Percentiles rank a stretch among this genome's conserved stretches.
phyloP scores from a whole-genome alignment of 2,113 vertebrate species.

The Sprattus sprattus region DNA sequence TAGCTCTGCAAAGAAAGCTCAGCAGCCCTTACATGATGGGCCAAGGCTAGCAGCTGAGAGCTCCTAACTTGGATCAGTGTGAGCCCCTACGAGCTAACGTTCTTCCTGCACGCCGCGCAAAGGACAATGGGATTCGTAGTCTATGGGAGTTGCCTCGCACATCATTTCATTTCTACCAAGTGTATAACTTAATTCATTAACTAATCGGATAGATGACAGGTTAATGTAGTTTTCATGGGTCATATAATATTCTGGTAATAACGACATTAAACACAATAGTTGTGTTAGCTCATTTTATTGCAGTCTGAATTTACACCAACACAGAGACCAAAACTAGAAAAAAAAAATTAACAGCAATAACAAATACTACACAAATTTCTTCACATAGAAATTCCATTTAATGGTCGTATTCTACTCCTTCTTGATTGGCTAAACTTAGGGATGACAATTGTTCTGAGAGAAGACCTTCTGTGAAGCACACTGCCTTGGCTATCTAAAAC shows the following conservation, averaged over 20 bases:
- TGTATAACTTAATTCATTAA: neutral
- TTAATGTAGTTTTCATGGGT: neutral
- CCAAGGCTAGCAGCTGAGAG: slow-evolving; percentile 87
- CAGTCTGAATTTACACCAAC: neutral
- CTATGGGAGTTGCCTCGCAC: neutral
- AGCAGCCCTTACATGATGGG: slow-evolving; percentile 90
- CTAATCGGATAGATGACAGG: neutral
- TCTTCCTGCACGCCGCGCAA: slow-evolving; percentile 76
- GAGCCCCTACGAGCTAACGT: slow-evolving; percentile 79
- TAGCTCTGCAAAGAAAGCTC: slow-evolving; percentile 80
- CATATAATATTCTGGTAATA: neutral
- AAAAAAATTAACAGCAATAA: neutral
- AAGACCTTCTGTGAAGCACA: neutral
- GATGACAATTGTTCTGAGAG: neutral
- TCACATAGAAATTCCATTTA: neutral
- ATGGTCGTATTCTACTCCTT: neutral
- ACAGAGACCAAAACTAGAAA: neutral
- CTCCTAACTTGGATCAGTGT: slow-evolving; percentile 89
- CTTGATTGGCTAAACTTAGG: neutral
- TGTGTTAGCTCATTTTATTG: neutral
- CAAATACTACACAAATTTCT: neutral
- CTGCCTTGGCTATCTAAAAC: neutral
- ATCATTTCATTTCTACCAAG: neutral
- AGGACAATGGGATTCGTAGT: slow-evolving; percentile 80
- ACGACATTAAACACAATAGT: neutral